A percentile compares a stretch with the other conserved stretches of the same genome.
Conservation (phyloP, 2,113 vertebrate species). For the Phyllostomus discolor region DNA sequence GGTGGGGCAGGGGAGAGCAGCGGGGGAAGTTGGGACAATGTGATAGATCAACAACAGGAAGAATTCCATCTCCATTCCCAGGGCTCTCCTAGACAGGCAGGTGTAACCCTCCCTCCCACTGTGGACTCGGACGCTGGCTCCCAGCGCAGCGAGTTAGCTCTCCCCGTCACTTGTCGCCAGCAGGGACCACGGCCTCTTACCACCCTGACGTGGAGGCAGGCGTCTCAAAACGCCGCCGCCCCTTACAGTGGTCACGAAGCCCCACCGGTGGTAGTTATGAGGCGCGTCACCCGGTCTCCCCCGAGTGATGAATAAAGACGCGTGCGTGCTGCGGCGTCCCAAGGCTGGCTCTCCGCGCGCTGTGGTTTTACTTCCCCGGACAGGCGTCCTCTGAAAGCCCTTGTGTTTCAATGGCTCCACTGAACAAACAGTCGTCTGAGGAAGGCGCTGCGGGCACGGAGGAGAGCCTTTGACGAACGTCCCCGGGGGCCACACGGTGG, state of each 20-base stretch:
- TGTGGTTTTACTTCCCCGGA: not conserved
- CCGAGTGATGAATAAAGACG: not conserved
- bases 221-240: not conserved
- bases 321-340: accelerated
- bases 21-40: too few relatives aligned
- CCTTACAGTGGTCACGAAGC: not conserved
- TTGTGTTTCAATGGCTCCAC: not conserved
- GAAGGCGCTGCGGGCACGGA: not conserved
- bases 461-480: accelerated
- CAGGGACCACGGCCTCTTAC: not conserved
- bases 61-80: not conserved
- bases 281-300: too few relatives aligned
- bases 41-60: too few relatives aligned
- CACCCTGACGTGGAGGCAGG: not conserved
- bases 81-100: accelerated
- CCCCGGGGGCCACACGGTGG: accelerated
- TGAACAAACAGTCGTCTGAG: not conserved
- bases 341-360: not conserved
- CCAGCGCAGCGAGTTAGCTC: accelerated
- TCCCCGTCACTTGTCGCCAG: not conserved
- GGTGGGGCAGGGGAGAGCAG: too few relatives aligned
- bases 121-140: not conserved
- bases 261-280: accelerated
- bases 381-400: not conserved
- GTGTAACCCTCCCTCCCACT: not conserved